Base-by-base conservation (phyloP, 2,888 invertebrate species). In the Camponotus fellah region DNA sequence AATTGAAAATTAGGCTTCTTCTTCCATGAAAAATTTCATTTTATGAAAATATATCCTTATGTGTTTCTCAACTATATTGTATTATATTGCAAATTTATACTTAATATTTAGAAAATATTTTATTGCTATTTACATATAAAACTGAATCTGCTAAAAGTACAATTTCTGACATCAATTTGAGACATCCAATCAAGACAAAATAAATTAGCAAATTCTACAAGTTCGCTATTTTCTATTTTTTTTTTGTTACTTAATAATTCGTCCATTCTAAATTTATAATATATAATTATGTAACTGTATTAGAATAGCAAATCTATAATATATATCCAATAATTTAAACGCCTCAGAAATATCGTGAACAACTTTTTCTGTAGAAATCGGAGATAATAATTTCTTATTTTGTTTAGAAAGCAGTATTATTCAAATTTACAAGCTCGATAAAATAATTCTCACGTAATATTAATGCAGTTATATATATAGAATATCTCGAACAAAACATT, bases 401-500 rank as follows among this genome's bases (percentile, higher is more conserved):
- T 60, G 32, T 34, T 4, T 71, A 58, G 43, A 34, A 21, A 71
- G 12, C 60, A 46, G 14, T 43, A 72, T 58, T 26, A 56, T 72
- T 58, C 17, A n/a, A 58, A 71, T 71, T 80, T 21, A 12, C 43
- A 21, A 58, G 17, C 53, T 60, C 58, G 9, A 71, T 12, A 60
- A 26, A 43, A 60, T n/a, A 71, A 43, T 8, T n/a, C 8, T 77
- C 21, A 14, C 43, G 40, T 43, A 40, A 53, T 9, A 77, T 56
- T 4, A 21, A 46, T 46, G 26, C 21, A 4, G 17, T 46, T 46
- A 4, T 46, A 46, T 46, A 46, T 79, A 14, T 71, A 46, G 58
- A 58, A 71, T 60, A 32, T 69, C 40, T 71, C 21, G 34, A 71
- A 71, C 21, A 79, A 79, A 26, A 71, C 60, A 46, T 69, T 34